Conservation (phyloP, 2,113 vertebrate genomes). For the Meriones unguiculatus region DNA sequence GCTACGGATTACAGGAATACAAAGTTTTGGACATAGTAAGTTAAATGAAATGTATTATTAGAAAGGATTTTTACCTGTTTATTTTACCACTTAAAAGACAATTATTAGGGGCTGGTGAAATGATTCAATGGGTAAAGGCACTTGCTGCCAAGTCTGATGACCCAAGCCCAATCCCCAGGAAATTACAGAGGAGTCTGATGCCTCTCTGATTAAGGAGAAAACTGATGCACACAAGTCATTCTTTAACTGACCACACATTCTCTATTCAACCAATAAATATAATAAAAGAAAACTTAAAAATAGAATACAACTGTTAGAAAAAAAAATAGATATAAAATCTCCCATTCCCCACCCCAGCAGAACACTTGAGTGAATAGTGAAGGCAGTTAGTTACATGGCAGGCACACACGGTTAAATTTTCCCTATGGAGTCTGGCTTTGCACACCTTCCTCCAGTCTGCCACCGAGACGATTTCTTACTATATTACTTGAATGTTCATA, state of each 20-base stretch:
- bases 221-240: background rate
- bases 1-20: background rate
- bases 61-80: background rate
- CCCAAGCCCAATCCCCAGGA: background rate
- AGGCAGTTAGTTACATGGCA: rapidly evolving
- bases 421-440: background rate
- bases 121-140: background rate
- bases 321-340: background rate
- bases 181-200: background rate
- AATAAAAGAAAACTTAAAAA: background rate
- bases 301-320: background rate
- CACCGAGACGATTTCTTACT: background rate
- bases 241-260: background rate
- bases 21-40: background rate
- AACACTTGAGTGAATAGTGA: background rate
- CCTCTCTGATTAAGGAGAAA: background rate
- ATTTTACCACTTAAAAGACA: background rate
- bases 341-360: background rate
- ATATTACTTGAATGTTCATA: background rate
- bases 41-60: background rate
- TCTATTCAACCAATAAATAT: no score
- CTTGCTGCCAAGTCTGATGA: background rate
- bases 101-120: background rate
- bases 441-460: background rate
- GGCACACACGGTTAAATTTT: background rate